Conservation (phyloP, 2,113 vertebrate genomes). For the Elanoides forficatus region DNA sequence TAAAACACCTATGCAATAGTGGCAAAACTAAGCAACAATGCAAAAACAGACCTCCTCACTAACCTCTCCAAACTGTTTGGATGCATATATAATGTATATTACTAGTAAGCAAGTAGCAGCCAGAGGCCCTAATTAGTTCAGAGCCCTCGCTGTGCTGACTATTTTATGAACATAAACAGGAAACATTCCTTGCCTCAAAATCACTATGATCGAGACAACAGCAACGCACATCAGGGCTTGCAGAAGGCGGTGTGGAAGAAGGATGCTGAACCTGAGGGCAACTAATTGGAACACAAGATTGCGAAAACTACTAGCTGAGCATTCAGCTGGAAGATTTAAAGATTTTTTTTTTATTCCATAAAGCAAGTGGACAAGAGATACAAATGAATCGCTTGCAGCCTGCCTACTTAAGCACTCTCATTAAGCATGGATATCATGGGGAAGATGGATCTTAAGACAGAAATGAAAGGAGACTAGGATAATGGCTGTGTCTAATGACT, state of each 20-base stretch:
- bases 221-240: background rate
- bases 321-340: background rate
- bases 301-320: background rate
- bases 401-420: conserved; percentile 35
- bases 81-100: background rate
- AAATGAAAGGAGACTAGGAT: background rate
- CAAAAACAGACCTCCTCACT: background rate
- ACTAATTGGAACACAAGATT: background rate
- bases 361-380: background rate
- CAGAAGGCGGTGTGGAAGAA: background rate
- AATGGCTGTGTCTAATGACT: conserved; percentile 42
- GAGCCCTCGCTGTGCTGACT: background rate
- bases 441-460: conserved; percentile 6
- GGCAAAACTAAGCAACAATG: background rate
- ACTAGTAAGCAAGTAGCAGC: background rate
- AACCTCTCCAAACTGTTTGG: background rate
- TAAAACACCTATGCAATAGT: background rate
- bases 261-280: background rate
- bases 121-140: background rate
- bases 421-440: background rate
- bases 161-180: background rate
- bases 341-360: background rate
- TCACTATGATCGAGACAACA: background rate
- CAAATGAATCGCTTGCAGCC: conserved; percentile 1
- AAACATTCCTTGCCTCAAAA: background rate